A percentile compares a stretch with the other conserved stretches of the same genome.
Conservation (phyloP, 2,888 invertebrate species). For the Drosophila macrospina region DNA sequence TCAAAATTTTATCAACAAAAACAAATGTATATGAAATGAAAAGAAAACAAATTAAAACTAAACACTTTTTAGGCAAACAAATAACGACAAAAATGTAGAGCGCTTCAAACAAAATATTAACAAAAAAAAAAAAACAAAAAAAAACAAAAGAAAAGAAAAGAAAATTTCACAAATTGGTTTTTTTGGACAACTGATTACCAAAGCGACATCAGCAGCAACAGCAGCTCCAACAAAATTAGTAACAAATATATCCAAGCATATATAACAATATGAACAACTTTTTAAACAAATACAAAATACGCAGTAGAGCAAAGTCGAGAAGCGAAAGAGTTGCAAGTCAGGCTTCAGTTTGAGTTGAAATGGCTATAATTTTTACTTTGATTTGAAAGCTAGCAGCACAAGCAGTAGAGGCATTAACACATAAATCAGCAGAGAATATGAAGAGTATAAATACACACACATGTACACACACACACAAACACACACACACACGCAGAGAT, state of each 20-base stretch:
- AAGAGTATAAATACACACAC: slow-evolving; percentile 22
- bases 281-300: not conserved
- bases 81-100: slow-evolving; percentile 44
- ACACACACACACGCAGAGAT: slow-evolving; percentile 16
- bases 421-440: not conserved
- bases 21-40: slow-evolving; percentile 15
- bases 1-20: slow-evolving; percentile 79
- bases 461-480: slow-evolving; percentile 6
- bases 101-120: slow-evolving; percentile 44
- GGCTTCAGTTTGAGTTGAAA: slow-evolving; percentile 38
- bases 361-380: slow-evolving; percentile 32
- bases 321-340: slow-evolving; percentile 17
- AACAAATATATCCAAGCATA: not conserved
- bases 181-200: too few species aligned
- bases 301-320: slow-evolving; percentile 5
- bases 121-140: not conserved
- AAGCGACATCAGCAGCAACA: too few species aligned
- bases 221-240: slow-evolving; percentile 6
- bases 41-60: not conserved
- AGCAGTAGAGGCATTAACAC: slow-evolving; percentile 55
- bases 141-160: not conserved
- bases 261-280: slow-evolving; percentile 8
- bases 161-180: too few species aligned
- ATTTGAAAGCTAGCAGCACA: slow-evolving; percentile 50
- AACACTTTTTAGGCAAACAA: slow-evolving; percentile 65